Conservation (phyloP, 1,140 invertebrate genomes). For the Polyergus mexicanus region DNA sequence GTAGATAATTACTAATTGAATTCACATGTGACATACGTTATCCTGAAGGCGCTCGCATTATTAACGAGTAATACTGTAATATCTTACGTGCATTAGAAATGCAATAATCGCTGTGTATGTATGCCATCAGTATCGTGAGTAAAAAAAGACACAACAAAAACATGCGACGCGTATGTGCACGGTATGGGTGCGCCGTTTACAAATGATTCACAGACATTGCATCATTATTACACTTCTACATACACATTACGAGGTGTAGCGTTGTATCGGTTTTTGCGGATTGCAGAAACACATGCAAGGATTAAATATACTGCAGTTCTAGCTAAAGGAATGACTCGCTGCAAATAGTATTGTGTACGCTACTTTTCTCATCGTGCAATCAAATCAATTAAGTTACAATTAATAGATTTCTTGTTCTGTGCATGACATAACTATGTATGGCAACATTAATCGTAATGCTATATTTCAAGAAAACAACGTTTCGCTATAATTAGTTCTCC, state of each 20-base stretch:
- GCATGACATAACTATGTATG: background rate
- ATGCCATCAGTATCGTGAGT: slow-evolving; percentile 46
- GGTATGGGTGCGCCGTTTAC: slow-evolving; percentile 72
- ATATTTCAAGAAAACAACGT: background rate
- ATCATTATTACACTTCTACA: slow-evolving; percentile 66
- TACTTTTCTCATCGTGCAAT: background rate
- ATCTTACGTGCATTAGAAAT: slow-evolving; percentile 71
- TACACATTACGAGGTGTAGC: background rate
- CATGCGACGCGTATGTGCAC: slow-evolving; percentile 47
- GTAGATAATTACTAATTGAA: slow-evolving; percentile 21
- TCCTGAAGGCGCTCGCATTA: background rate
- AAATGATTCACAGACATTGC: slow-evolving; percentile 72
- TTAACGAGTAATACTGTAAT: slow-evolving; percentile 51
- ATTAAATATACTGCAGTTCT: slow-evolving; percentile 17
- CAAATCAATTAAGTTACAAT: background rate
- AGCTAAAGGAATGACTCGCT: background rate
- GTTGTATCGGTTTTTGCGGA: slow-evolving; percentile 13
- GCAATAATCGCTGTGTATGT: slow-evolving; percentile 49
- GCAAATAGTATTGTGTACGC: background rate
- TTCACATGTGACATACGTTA: background rate
- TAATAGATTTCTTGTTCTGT: background rate
- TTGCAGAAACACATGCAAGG: slow-evolving; percentile 22
- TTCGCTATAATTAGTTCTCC: background rate
- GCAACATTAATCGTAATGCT: background rate
- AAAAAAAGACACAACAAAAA: slow-evolving; percentile 70